A percentile compares a stretch with the other conserved stretches of the same genome.
phyloP scores from a whole-genome alignment of 2,113 vertebrate genomes.

The Peromyscus leucopus region DNA sequence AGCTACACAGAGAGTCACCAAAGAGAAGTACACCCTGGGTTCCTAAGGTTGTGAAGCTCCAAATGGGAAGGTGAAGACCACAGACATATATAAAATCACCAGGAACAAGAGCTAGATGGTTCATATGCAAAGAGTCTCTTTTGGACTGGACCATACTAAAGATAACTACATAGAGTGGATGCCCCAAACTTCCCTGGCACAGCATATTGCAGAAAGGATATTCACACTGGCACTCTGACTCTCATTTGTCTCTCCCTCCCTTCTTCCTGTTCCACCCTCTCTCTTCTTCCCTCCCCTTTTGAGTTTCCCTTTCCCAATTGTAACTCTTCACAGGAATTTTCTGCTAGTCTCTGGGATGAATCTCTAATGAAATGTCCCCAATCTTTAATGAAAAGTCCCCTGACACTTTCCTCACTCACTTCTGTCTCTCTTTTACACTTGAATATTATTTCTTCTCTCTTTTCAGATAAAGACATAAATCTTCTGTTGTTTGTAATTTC shows the following conservation, averaged over 20 bases:
- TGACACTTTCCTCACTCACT: not conserved
- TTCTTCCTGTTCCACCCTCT: not conserved
- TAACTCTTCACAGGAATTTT: not conserved
- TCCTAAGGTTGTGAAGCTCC: not conserved
- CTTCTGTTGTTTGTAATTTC: slow-evolving; percentile 53
- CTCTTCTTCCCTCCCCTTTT: not conserved
- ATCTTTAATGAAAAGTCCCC: not conserved
- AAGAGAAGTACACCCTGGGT: not conserved
- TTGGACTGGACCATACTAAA: not conserved
- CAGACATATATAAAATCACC: not conserved
- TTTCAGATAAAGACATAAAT: slow-evolving; percentile 42
- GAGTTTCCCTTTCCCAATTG: not conserved
- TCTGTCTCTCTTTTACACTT: not conserved
- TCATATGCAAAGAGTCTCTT: not conserved
- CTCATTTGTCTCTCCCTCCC: not conserved
- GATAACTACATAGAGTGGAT: not conserved
- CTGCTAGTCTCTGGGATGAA: not conserved
- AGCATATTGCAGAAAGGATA: not conserved
- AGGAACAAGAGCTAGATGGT: not conserved
- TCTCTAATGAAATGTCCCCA: not conserved
- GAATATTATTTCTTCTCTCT: slow-evolving; percentile 46
- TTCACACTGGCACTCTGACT: not conserved
- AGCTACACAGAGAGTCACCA: not conserved
- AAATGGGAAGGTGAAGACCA: not conserved
- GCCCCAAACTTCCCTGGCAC: not conserved